A percentile compares a stretch with the other conserved stretches of the same genome.
phyloP scores from a whole-genome alignment of 2,797 vertebrate species.

The Menidia menidia region DNA sequence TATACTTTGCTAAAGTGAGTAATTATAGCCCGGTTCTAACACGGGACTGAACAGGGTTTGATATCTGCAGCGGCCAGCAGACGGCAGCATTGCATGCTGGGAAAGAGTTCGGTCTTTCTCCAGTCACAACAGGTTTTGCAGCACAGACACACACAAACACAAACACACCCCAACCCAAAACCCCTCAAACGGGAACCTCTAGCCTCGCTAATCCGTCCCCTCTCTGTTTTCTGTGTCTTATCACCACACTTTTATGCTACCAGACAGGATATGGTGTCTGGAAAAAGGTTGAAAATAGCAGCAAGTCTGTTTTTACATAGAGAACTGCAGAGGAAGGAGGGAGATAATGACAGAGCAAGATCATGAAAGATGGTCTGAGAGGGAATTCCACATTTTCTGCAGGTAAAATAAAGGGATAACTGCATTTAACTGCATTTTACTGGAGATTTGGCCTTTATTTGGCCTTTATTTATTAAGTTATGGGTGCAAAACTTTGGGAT shows the following conservation, averaged over 20 bases:
- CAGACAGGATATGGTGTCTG: constrained; percentile 27
- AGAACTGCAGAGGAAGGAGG: constrained; percentile 48
- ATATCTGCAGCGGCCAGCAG: constrained; percentile 55
- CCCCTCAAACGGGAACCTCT: too few species aligned
- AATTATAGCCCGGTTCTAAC: too few species aligned
- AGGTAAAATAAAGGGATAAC: constrained; percentile 23
- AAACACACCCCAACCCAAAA: too few species aligned
- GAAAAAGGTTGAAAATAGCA: constrained; percentile 38
- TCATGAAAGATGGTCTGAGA: constrained; percentile 45
- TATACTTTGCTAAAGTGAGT: too few species aligned
- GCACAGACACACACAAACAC: constrained; percentile 8
- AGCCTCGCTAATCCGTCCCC: constrained; percentile 3
- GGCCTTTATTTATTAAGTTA: neutral
- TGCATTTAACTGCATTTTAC: too few species aligned
- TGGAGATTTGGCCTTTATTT: constrained; percentile 1
- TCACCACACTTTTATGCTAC: constrained; percentile 13
- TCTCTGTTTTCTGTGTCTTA: neutral
- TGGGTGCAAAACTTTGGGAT: too few species aligned
- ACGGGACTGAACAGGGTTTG: too few species aligned
- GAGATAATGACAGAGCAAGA: constrained; percentile 51
- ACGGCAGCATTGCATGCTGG: constrained; percentile 56
- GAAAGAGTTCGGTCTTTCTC: neutral
- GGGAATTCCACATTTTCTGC: too few species aligned
- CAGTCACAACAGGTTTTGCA: constrained; percentile 45
- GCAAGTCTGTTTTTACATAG: constrained; percentile 27